Evolutionary conservation across 2,888 invertebrate genomes (phyloP), one percentile per base, ranked within the genome.

Genomic region (Litoditis marina): DNA sequence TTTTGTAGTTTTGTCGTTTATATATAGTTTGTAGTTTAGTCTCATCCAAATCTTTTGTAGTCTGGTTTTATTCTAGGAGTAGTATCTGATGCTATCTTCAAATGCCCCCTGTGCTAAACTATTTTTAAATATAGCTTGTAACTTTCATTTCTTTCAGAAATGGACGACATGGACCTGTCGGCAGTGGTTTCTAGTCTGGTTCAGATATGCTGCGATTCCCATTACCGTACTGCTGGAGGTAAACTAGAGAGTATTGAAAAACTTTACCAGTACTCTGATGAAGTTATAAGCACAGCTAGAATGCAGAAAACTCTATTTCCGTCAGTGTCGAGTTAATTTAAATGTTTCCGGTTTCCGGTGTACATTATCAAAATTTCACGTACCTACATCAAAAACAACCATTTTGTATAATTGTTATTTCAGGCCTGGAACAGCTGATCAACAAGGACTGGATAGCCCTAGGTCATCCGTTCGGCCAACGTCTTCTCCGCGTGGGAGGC

Each of bases 161-260:
- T 90, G 79, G 92, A 92, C 25, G 71, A 69, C 2, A 89, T 92
- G 72, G 95, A 95, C 85, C 87, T 92, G 84, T 89, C 90, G 81
- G 91, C 92, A 73, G 87, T 93, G 51, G 73, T 85, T 22, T 91
- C 93, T 55, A 90, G 90, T 78, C 85, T 96, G 65, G 89, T 90
- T 16, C 94, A 95, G 86, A 85, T 95, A 56, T 85, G 94, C 51
- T 84, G 93, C 61, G 94, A 95, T 86, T 60, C 64, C 2, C 63
- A 60, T 34, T 66, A 60, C 31, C 50, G 73, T 34, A 67, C 69
- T 13, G 52, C 63, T 11, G 61, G 52, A 8, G 70, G 70, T 66
- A 31, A 27, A 16, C 34, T 27, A 11, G 6, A 7, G n/a, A n/a
- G n/a, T n/a, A n/a, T n/a, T n/a, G n/a, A n/a, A n/a, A n/a, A n/a